Conservation (phyloP, 2,797 vertebrate genomes). For the Xenops minutus region DNA sequence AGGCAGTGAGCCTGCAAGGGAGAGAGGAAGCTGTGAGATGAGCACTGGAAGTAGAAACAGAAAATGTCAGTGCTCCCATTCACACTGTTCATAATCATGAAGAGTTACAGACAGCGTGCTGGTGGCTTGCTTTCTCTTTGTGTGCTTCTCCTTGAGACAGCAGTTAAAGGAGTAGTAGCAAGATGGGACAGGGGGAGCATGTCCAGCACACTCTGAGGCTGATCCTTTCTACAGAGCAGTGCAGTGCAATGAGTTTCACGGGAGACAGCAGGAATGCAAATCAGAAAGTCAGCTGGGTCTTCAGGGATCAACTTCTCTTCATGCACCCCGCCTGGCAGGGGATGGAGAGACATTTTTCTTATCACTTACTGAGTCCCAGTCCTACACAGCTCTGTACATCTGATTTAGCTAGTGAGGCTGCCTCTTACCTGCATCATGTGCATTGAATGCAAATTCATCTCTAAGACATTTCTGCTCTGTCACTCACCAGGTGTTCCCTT, state of each 20-base stretch:
- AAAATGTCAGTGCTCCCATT: background rate
- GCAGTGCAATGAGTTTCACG: background rate
- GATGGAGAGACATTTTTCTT: background rate
- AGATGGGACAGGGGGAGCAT: background rate
- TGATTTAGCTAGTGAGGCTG: background rate
- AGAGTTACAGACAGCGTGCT: background rate
- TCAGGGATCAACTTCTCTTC: background rate
- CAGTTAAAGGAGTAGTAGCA: background rate
- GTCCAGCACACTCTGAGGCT: background rate
- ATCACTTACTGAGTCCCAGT: background rate
- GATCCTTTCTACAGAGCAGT: background rate
- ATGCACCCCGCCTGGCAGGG: accelerated
- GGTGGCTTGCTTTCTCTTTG: background rate
- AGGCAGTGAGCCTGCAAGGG: slow-evolving; percentile 80
- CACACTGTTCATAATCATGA: background rate
- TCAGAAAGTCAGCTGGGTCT: background rate
- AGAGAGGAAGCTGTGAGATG: background rate
- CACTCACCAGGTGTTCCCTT: slow-evolving; percentile 81
- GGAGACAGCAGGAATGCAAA: background rate
- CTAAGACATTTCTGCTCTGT: background rate
- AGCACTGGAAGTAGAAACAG: background rate
- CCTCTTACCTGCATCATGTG: background rate
- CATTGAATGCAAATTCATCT: background rate
- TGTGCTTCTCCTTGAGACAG: background rate
- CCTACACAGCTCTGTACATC: background rate